Conservation (phyloP, 1,140 invertebrate species). For the Anadara kagoshimensis region DNA sequence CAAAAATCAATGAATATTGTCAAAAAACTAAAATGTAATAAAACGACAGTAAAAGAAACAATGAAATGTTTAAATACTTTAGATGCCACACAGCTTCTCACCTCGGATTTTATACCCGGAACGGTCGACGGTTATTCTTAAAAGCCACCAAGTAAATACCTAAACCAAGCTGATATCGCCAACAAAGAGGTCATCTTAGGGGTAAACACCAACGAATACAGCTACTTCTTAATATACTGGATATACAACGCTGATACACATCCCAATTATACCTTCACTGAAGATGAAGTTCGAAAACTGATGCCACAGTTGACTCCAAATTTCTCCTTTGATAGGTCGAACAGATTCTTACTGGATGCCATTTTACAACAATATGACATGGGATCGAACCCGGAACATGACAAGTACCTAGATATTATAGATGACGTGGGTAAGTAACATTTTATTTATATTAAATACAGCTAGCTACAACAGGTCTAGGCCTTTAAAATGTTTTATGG, state of each 20-base stretch:
- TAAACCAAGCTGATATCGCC: constrained; percentile 17
- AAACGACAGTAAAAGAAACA: constrained; percentile 77
- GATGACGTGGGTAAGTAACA: constrained; percentile 47
- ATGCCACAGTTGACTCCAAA: constrained; percentile 21
- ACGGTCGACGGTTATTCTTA: constrained; percentile 28
- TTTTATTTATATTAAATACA: too few species aligned
- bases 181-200: constrained; percentile 93
- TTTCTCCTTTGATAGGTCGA: too few species aligned
- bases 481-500: too few species aligned
- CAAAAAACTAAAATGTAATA: constrained; percentile 30
- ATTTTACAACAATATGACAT: constrained; percentile 41
- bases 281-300: background rate
- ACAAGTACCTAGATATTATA: constrained; percentile 42
- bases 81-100: constrained; percentile 84
- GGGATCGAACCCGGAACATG: background rate
- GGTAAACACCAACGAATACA: constrained; percentile 88
- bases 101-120: constrained; percentile 72
- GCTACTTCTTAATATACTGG: constrained; percentile 49
- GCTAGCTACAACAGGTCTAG: too few species aligned
- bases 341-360: constrained; percentile 29
- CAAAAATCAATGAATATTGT: constrained; percentile 76
- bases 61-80: constrained; percentile 84
- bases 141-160: constrained; percentile 18
- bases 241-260: constrained; percentile 13
- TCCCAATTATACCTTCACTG: constrained; percentile 1